phyloP scores from a whole-genome alignment of 2,888 invertebrate species.

The Seira ritae region DNA sequence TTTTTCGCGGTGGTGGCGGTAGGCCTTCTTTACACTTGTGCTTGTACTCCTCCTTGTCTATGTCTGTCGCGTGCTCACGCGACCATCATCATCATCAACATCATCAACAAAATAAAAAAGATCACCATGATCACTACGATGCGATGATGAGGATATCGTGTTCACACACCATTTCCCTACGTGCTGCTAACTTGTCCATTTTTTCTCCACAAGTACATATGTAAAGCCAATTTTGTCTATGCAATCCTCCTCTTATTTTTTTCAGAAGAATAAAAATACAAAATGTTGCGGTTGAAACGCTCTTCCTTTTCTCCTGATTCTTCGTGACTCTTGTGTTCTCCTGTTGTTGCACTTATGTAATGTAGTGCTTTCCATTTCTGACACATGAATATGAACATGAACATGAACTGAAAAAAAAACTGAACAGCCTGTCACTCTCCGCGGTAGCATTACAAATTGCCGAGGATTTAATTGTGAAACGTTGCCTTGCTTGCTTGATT shows the following conservation, averaged over 20 bases:
- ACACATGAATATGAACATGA: slow-evolving; percentile 29
- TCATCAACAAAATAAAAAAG: slow-evolving; percentile 36
- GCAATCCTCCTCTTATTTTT: background rate
- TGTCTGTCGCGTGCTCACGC: slow-evolving; percentile 59
- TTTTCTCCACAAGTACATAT: slow-evolving; percentile 52
- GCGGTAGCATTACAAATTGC: slow-evolving; percentile 36
- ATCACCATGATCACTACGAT: slow-evolving; percentile 36
- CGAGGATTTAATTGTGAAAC: slow-evolving; percentile 17
- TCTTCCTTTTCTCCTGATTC: background rate
- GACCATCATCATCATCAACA: background rate
- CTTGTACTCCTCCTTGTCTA: background rate
- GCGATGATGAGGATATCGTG: slow-evolving; percentile 68
- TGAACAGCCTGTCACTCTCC: slow-evolving; percentile 30
- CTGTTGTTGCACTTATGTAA: slow-evolving; percentile 7
- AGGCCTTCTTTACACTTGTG: background rate
- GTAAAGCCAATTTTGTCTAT: no score
- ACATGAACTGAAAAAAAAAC: no score
- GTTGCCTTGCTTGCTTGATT: background rate
- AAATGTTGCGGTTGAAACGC: slow-evolving; percentile 1
- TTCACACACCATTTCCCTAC: slow-evolving; percentile 73
- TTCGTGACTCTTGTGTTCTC: slow-evolving; percentile 25
- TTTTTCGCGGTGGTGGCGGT: background rate
- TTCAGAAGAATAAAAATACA: background rate
- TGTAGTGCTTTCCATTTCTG: slow-evolving; percentile 27
- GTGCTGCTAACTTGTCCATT: slow-evolving; percentile 68